Percentiles rank a stretch among this genome's conserved stretches.
These are phyloP conservation scores for Tachystola acroxantha DNA, from an alignment of 2,888 invertebrate species.

Conservation along the genomic window DNA sequence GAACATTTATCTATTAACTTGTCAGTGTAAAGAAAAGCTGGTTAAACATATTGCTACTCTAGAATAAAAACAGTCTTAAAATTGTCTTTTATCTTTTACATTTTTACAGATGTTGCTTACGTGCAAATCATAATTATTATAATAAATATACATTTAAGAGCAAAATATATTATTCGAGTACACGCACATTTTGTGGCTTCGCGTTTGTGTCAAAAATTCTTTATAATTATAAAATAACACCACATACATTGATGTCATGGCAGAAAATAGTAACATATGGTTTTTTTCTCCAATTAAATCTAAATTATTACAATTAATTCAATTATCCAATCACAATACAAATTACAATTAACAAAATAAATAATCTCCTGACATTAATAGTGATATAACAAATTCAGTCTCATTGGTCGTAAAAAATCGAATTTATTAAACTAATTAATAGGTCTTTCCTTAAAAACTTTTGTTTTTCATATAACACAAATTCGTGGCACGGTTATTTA, in stretches of 20 bases:
- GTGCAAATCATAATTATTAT: slow-evolving; percentile 17
- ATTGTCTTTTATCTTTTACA: slow-evolving; percentile 49
- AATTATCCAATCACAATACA: slow-evolving; percentile 27
- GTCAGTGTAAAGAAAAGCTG: slow-evolving; percentile 32
- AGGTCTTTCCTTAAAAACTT: slow-evolving; percentile 61
- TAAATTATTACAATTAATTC: slow-evolving; percentile 21
- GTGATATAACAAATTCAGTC: slow-evolving; percentile 74
- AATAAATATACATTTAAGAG: not conserved
- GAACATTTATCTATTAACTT: slow-evolving; percentile 6
- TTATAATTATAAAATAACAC: slow-evolving; percentile 3
- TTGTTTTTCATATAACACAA: slow-evolving; percentile 1
- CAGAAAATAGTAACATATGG: slow-evolving; percentile 25
- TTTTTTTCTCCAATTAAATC: slow-evolving; percentile 14
- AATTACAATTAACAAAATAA: slow-evolving; percentile 46
- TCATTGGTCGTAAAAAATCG: slow-evolving; percentile 65
- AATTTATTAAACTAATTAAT: slow-evolving; percentile 34
- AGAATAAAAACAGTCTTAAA: slow-evolving; percentile 53
- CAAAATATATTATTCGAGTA: slow-evolving; percentile 4
- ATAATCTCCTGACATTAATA: slow-evolving; percentile 55
- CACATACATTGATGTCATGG: slow-evolving; percentile 24
- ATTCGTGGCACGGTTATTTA: not conserved
- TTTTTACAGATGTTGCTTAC: slow-evolving; percentile 21
- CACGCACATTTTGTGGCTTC: slow-evolving; percentile 22
- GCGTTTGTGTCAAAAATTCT: slow-evolving; percentile 9
- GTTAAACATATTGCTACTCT: slow-evolving; percentile 24